Conservation (phyloP, 2,797 vertebrate species). For the Acanthiza pusilla region DNA sequence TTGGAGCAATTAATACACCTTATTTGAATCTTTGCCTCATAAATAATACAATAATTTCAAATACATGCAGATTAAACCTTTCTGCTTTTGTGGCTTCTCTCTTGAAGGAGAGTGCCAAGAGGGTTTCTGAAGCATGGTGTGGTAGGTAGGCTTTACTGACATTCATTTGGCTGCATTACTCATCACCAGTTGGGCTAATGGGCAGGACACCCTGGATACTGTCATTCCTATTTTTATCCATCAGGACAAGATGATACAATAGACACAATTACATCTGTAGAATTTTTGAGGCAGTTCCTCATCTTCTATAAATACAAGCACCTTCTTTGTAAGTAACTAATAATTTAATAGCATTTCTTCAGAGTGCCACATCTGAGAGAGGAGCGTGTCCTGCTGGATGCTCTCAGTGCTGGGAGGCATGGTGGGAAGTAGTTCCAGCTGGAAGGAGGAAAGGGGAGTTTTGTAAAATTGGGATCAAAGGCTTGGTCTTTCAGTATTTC, state of each 20-base stretch:
- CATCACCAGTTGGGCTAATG: conserved; percentile 2
- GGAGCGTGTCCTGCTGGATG: neutral
- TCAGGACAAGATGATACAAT: neutral
- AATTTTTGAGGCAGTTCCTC: neutral
- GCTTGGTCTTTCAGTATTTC: neutral
- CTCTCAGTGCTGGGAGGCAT: neutral
- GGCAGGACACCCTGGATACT: neutral
- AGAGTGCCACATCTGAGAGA: neutral
- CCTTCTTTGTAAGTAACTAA: neutral
- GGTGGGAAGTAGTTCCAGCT: neutral
- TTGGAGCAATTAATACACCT: neutral
- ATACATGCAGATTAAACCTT: neutral
- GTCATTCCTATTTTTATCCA: conserved; percentile 37
- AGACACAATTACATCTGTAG: neutral
- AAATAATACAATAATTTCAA: neutral
- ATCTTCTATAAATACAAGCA: conserved; percentile 6
- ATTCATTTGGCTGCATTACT: conserved; percentile 2
- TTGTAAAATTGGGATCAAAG: neutral
- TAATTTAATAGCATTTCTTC: neutral
- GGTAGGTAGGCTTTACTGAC: neutral
- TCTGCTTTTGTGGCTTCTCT: neutral
- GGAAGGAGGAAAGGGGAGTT: neutral
- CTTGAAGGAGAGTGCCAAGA: neutral
- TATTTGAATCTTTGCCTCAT: neutral
- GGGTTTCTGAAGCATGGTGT: neutral